phyloP scores from a whole-genome alignment of 2,113 vertebrate genomes.

The Xerus inauris region DNA sequence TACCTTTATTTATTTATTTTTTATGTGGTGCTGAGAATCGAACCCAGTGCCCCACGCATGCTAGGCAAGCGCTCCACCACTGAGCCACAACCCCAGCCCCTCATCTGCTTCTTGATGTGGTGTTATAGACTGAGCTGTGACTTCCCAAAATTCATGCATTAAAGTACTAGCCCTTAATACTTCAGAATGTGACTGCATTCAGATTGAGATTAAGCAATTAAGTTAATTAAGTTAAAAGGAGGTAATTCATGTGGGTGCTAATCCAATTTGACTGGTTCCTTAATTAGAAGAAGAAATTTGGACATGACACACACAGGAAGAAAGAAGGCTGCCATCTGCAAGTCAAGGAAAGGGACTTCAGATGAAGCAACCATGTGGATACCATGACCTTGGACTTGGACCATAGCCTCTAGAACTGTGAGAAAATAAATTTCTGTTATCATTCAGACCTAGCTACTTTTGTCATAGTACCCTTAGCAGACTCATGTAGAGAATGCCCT shows the following conservation, averaged over 20 bases:
- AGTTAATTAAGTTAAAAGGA: no score
- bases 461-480: neutral
- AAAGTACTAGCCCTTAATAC: no score
- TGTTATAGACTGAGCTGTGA: neutral
- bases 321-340: neutral
- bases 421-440: neutral
- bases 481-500: neutral
- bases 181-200: neutral
- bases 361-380: accelerated
- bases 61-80: no score
- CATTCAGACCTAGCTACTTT: no score
- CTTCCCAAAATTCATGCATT: neutral
- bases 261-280: neutral
- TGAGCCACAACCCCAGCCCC: no score
- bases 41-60: no score
- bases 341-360: neutral
- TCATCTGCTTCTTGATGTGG: no score
- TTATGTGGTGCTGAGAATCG: neutral
- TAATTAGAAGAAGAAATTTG: neutral
- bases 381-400: neutral
- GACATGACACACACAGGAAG: neutral
- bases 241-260: neutral
- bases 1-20: neutral
- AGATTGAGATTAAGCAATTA: no score
- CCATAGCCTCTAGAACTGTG: neutral